Evolutionary conservation across 2,797 vertebrate genomes (phyloP).

Genomic region (Chrosomus eos): DNA sequence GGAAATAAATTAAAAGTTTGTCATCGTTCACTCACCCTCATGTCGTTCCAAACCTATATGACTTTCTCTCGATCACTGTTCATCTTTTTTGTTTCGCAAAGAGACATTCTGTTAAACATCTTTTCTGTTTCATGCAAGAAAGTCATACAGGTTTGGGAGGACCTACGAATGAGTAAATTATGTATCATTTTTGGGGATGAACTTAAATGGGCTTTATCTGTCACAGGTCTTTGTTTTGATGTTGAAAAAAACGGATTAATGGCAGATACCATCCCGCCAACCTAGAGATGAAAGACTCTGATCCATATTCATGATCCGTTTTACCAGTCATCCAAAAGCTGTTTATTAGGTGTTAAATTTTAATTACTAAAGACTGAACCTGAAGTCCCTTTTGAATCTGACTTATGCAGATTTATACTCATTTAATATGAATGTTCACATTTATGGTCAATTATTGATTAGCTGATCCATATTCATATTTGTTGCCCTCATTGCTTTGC

Average conservation of each 20-base stretch:
- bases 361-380: neutral
- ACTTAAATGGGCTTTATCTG: neutral
- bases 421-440: neutral
- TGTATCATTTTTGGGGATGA: neutral
- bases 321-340: slow-evolving; percentile 6
- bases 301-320: slow-evolving; percentile 33
- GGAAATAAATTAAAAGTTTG: neutral
- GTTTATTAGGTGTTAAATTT: slow-evolving; percentile 31
- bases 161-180: neutral
- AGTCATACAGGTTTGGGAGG: neutral
- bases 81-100: neutral
- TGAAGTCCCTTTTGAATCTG: neutral
- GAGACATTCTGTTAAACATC: neutral
- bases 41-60: neutral
- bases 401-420: neutral
- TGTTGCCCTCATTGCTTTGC: neutral
- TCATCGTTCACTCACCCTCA: neutral
- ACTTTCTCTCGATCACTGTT: neutral
- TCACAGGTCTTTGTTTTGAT: slow-evolving; percentile 2
- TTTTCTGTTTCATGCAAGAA: neutral
- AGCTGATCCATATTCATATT: neutral
- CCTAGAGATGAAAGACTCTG: slow-evolving; percentile 26
- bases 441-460: slow-evolving; percentile 20
- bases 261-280: neutral
- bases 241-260: neutral